These are phyloP conservation scores for Cygnus olor DNA, from an alignment of 2,797 vertebrate species.

Conservation along the genomic window DNA sequence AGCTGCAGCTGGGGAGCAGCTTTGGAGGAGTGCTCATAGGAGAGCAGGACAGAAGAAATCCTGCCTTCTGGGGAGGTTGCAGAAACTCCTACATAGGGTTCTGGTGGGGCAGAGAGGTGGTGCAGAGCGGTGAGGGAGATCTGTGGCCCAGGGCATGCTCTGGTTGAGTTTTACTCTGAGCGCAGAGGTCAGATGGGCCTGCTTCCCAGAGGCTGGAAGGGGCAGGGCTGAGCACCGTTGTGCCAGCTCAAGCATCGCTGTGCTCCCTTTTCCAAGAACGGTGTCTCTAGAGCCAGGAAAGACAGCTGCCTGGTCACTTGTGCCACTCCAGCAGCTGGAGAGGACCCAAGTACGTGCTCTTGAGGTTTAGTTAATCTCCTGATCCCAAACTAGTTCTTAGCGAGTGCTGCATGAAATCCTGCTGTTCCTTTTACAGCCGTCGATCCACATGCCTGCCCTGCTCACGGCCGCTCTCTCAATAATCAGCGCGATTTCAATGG, in stretches of 20 bases:
- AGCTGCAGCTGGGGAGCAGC: background rate
- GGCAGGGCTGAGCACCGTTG: background rate
- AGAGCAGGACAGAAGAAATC: background rate
- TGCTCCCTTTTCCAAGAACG: background rate
- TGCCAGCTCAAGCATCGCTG: rapidly evolving
- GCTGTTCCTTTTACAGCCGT: background rate
- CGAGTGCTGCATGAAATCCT: background rate
- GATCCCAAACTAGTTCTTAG: background rate
- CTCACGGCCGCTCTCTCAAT: background rate
- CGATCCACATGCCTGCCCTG: background rate
- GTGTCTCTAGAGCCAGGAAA: background rate
- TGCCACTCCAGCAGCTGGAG: background rate
- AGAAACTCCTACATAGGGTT: background rate
- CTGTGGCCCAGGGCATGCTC: background rate
- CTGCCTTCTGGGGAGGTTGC: background rate
- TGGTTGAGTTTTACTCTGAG: background rate
- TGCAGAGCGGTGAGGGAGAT: background rate
- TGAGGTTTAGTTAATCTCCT: constrained; percentile 18
- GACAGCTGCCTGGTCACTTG: background rate
- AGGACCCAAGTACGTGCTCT: background rate
- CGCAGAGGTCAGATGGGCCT: background rate
- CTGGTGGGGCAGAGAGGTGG: background rate
- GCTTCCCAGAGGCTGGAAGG: background rate
- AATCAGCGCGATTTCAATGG: background rate
- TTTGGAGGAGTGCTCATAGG: background rate